A percentile compares a stretch with the other conserved stretches of the same genome.
Conservation (phyloP, 1,140 invertebrate species). For the Drosophila kikkawai region DNA sequence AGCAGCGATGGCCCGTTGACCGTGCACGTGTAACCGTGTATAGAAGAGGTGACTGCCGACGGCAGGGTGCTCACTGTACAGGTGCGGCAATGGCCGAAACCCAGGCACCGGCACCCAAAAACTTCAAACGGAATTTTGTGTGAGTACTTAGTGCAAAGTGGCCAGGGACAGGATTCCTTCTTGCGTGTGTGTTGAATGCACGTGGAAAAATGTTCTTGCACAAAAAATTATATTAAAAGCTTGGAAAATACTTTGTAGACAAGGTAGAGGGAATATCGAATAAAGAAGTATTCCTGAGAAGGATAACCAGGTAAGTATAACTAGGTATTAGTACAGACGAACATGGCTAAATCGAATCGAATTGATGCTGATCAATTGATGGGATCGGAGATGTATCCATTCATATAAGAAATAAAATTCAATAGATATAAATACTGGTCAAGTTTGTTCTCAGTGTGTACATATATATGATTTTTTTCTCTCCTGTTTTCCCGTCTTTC, state of each 20-base stretch:
- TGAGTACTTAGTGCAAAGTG: slow-evolving; percentile 82
- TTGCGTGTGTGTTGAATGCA: slow-evolving; percentile 37
- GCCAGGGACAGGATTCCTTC: slow-evolving; percentile 60
- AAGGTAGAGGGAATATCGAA: background rate
- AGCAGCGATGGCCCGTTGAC: slow-evolving; percentile 51
- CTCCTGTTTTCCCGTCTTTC: background rate
- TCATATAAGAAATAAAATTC: no score
- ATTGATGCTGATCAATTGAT: no score
- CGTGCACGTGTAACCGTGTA: slow-evolving; percentile 60
- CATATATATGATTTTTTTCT: slow-evolving; percentile 25
- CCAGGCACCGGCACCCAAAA: slow-evolving; percentile 53
- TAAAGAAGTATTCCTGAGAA: background rate
- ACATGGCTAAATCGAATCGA: no score
- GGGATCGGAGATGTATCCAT: no score
- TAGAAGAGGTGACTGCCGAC: slow-evolving; percentile 29
- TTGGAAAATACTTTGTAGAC: background rate
- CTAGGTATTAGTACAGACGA: no score
- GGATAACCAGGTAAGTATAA: background rate
- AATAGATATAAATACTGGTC: background rate
- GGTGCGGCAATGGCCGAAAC: slow-evolving; percentile 48
- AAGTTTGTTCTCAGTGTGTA: background rate
- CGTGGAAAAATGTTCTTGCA: background rate
- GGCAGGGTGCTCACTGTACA: slow-evolving; percentile 47
- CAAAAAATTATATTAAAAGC: background rate
- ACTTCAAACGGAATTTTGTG: slow-evolving; percentile 82